Evolutionary conservation across 2,797 vertebrate species (phyloP), one percentile per base, ranked within the genome.

Genomic region (Hydrolagus colliei): DNA sequence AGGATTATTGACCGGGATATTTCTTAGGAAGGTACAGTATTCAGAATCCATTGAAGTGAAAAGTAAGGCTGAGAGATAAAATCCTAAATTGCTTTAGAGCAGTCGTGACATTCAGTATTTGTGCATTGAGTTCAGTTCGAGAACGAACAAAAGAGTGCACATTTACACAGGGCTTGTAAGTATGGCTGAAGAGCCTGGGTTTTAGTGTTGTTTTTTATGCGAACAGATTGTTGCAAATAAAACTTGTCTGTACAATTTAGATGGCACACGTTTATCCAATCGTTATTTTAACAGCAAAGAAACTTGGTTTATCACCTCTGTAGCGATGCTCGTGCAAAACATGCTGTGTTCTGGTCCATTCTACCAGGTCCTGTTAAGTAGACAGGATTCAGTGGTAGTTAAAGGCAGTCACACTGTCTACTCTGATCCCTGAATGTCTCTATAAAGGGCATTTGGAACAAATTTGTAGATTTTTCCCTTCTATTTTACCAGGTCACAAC

Each of bases 391-490:
- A 52, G 14, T 52, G 41, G 41, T 52, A 52, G 41, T 52, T 52
- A 52, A 52, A 52, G 41, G 6, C 41, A 52, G 41, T 52, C 41
- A 52, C 41, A 52, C 3, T 52, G 41, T 52, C 41, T 52, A 52
- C 62, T 18, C 27, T 41, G 41, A 52, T 3, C 41, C 41, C 41
- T 52, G 41, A 11, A 41, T 32, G 27, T 8, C 63, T 18, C 16
- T 5, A 16, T 35, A 67, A 68, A 76, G 52, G 32, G 79, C 16
- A 35, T 18, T 71, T 67, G 79, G 65, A 84, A 20, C n/a, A 84
- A 84, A 84, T 32, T 71, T 84, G 79, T 18, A 2, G 68, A 16
- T 35, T 71, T 27, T 84, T 84, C 41, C 16, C 41, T 71, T 71
- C 18, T 71, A 16, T 22, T 84, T 9, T 68, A 68, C 32, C n/a